These are phyloP conservation scores for Labeo catla DNA, from an alignment of 2,113 vertebrate species.

Conservation along the genomic window DNA sequence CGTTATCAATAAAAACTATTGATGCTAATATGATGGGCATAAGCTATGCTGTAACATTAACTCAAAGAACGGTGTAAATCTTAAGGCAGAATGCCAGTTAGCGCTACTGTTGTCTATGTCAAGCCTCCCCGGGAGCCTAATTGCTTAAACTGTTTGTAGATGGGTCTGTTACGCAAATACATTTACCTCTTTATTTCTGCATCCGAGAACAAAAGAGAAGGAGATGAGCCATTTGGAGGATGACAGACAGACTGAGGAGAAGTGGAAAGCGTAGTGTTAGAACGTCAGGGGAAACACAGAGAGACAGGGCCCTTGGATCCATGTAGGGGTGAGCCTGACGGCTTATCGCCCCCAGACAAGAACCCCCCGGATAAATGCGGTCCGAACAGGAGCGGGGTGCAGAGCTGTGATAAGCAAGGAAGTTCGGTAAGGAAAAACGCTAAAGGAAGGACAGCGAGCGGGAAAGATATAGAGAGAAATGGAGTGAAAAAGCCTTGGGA, in stretches of 20 bases:
- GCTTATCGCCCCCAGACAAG: slow-evolving; percentile 82
- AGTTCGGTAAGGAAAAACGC: slow-evolving; percentile 68
- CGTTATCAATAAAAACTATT: slow-evolving; percentile 15
- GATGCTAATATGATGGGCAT: slow-evolving; percentile 42
- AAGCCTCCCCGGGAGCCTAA: slow-evolving; percentile 62
- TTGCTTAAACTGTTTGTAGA: slow-evolving; percentile 62
- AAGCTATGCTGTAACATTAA: slow-evolving; percentile 62
- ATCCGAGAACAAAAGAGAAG: slow-evolving; percentile 42
- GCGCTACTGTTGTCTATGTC: slow-evolving; percentile 62
- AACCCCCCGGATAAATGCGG: slow-evolving; percentile 74
- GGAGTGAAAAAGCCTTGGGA: slow-evolving; percentile 56
- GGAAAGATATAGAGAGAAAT: slow-evolving; percentile 68
- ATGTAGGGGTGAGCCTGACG: slow-evolving; percentile 70
- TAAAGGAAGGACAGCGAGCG: slow-evolving; percentile 56
- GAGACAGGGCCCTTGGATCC: slow-evolving; percentile 60
- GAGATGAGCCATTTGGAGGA: background rate
- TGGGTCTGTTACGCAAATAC: slow-evolving; percentile 60
- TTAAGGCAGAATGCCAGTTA: slow-evolving; percentile 63
- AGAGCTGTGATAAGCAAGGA: slow-evolving; percentile 76
- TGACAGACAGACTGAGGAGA: slow-evolving; percentile 18
- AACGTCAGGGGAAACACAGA: slow-evolving; percentile 22
- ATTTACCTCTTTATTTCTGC: slow-evolving; percentile 58
- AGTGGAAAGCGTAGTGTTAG: slow-evolving; percentile 40
- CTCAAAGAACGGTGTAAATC: slow-evolving; percentile 60
- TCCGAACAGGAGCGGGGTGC: slow-evolving; percentile 76